A percentile compares a stretch with the other conserved stretches of the same genome.
Evolutionary conservation across 1,140 invertebrate species (phyloP).

Genomic region (Zophobas morio): DNA sequence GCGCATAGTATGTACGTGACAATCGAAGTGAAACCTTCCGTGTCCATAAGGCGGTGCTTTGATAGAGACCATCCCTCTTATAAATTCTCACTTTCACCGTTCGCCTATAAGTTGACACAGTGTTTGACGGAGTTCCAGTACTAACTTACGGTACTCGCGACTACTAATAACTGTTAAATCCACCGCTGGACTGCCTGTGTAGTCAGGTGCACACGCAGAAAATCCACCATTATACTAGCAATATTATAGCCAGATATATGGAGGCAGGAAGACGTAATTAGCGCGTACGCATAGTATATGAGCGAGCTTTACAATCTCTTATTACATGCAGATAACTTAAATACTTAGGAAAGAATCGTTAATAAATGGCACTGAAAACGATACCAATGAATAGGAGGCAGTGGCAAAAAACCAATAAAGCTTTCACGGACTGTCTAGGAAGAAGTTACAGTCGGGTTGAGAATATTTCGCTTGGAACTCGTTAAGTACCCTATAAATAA

Average conservation of each 20-base stretch:
- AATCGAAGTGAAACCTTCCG: slow-evolving; percentile 39
- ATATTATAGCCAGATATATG: slow-evolving; percentile 25
- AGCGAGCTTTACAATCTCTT: slow-evolving; percentile 42
- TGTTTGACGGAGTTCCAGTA: slow-evolving; percentile 28
- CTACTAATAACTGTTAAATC: slow-evolving; percentile 4
- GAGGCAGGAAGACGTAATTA: slow-evolving; percentile 40
- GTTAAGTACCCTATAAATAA: slow-evolving; percentile 25
- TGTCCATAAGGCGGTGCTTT: slow-evolving; percentile 30
- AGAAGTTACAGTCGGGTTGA: slow-evolving; percentile 22
- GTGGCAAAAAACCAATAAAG: slow-evolving; percentile 38
- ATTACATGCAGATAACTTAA: slow-evolving; percentile 25
- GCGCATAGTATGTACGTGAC: slow-evolving; percentile 31
- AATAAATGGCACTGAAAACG: slow-evolving; percentile 39
- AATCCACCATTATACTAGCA: slow-evolving; percentile 12
- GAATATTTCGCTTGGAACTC: slow-evolving; percentile 38
- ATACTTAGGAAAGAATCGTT: slow-evolving; percentile 8
- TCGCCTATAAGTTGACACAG: slow-evolving; percentile 28
- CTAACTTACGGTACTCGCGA: slow-evolving; percentile 6
- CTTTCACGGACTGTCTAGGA: slow-evolving; percentile 38
- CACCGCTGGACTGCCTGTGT: slow-evolving; percentile 6
- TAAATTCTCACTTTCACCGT: slow-evolving; percentile 41
- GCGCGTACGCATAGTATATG: slow-evolving; percentile 30
- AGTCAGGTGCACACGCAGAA: slow-evolving; percentile 22
- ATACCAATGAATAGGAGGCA: slow-evolving; percentile 30
- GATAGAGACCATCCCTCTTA: slow-evolving; percentile 37